Evolutionary conservation across 2,797 vertebrate species (phyloP).

Genomic region (Anolis apletophallus): DNA sequence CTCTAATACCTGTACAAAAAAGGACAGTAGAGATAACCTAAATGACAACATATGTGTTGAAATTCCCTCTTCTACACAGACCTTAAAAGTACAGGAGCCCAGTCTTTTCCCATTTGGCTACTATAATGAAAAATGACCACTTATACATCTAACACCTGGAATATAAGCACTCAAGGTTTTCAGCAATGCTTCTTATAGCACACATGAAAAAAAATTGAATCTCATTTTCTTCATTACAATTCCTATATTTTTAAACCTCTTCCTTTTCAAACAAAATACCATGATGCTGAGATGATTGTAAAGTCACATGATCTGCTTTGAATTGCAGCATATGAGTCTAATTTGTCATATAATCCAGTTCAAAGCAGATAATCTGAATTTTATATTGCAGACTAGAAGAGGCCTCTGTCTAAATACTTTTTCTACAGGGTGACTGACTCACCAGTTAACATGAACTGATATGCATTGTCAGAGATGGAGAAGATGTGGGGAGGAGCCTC

Average conservation of each 20-base stretch:
- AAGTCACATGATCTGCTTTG: neutral
- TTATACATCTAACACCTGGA: neutral
- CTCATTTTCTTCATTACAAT: neutral
- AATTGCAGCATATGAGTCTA: too few relatives aligned
- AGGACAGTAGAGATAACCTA: too few relatives aligned
- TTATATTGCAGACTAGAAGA: too few relatives aligned
- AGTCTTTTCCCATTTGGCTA: too few relatives aligned
- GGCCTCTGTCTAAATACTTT: too few relatives aligned
- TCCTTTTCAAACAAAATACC: neutral
- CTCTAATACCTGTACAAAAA: too few relatives aligned
- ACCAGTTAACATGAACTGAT: slow-evolving; percentile 93
- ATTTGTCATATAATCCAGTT: too few relatives aligned
- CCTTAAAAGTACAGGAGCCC: too few relatives aligned
- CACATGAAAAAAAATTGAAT: neutral
- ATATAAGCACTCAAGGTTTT: neutral
- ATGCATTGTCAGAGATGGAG: slow-evolving; percentile 94
- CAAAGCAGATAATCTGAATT: too few relatives aligned
- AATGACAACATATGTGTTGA: too few relatives aligned
- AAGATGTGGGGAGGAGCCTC: slow-evolving; percentile 95
- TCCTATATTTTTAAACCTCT: neutral
- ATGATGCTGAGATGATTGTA: neutral
- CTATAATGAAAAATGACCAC: neutral
- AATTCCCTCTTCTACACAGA: too few relatives aligned
- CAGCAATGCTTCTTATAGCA: neutral
- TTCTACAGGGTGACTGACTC: slow-evolving; percentile 35